Percentiles rank a stretch among this genome's conserved stretches.
Evolutionary conservation across 2,888 invertebrate genomes (phyloP).

Genomic region (Neria commutata): DNA sequence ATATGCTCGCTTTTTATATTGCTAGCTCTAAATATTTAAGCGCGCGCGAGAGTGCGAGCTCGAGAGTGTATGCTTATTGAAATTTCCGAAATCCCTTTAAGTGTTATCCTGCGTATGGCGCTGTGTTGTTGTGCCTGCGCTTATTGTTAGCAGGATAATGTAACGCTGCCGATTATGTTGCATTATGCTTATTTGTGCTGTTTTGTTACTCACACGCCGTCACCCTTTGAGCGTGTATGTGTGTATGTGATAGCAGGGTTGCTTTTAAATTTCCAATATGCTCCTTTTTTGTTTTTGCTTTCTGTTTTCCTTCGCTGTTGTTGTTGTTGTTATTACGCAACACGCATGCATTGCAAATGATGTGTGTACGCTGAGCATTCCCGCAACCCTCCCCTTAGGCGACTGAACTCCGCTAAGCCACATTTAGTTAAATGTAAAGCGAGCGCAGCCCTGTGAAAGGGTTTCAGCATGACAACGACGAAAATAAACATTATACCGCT

Average conservation of each 20-base stretch:
- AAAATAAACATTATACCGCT: not conserved
- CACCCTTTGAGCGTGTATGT: too few relatives aligned
- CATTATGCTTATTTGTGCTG: conserved; percentile 18
- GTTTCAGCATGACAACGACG: conserved; percentile 13
- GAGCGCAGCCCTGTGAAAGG: conserved; percentile 27
- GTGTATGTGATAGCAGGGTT: too few relatives aligned
- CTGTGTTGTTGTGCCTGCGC: not conserved
- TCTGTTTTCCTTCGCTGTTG: not conserved
- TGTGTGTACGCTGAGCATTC: conserved; percentile 17
- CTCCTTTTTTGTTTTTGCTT: too few relatives aligned
- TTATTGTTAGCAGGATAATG: not conserved
- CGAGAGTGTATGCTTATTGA: not conserved
- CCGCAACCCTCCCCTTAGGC: not conserved
- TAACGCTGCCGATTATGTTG: not conserved
- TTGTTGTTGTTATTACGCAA: not conserved
- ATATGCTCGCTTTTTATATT: not conserved
- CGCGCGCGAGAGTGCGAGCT: not conserved
- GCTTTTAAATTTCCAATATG: too few relatives aligned
- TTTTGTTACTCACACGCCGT: conserved; percentile 16
- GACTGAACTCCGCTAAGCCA: conserved; percentile 12
- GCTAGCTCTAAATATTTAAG: not conserved
- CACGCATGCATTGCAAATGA: conserved; percentile 27
- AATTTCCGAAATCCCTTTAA: too few relatives aligned
- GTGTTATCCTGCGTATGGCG: conserved; percentile 1
- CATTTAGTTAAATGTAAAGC: conserved; percentile 23